Evolutionary conservation across 2,888 invertebrate species (phyloP).

Genomic region (Hirtodrosophila cameraria): DNA sequence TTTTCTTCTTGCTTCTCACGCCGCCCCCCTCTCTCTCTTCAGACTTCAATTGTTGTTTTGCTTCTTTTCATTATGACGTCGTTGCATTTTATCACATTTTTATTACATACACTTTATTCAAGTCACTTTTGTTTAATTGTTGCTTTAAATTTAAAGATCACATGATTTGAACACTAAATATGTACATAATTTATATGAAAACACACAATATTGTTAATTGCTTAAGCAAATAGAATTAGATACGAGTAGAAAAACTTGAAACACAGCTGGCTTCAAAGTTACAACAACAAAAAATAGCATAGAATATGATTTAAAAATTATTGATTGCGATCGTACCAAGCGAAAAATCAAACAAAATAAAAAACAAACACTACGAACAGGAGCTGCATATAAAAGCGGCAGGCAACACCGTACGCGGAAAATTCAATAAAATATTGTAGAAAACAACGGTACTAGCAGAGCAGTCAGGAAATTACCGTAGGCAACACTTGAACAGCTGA

Average conservation of each 20-base stretch:
- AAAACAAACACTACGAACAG: neutral
- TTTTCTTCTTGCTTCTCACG: slow-evolving; percentile 1
- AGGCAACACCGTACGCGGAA: slow-evolving; percentile 46
- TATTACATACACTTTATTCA: slow-evolving; percentile 10
- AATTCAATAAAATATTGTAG: slow-evolving; percentile 78
- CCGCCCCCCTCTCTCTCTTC: slow-evolving; percentile 6
- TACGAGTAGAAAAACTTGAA: slow-evolving; percentile 1
- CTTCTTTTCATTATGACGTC: slow-evolving; percentile 28
- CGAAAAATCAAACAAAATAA: slow-evolving; percentile 6
- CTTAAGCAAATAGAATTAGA: slow-evolving; percentile 25
- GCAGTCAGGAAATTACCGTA: slow-evolving; percentile 63
- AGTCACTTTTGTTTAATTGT: slow-evolving; percentile 12
- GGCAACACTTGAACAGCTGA: slow-evolving; percentile 68
- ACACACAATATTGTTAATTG: slow-evolving; percentile 41
- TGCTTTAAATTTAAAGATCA: slow-evolving; percentile 34
- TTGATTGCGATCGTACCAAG: slow-evolving; percentile 19
- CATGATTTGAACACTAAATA: slow-evolving; percentile 32
- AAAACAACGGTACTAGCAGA: slow-evolving; percentile 56
- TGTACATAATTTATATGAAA: neutral
- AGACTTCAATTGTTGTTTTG: slow-evolving; percentile 39
- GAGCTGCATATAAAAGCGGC: slow-evolving; percentile 17
- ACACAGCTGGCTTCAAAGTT: slow-evolving; percentile 7
- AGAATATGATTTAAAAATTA: neutral
- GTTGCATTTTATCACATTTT: slow-evolving; percentile 39
- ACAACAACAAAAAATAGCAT: neutral